phyloP scores from a whole-genome alignment of 2,113 vertebrate genomes.

The Chamaetylas fuelleborni region DNA sequence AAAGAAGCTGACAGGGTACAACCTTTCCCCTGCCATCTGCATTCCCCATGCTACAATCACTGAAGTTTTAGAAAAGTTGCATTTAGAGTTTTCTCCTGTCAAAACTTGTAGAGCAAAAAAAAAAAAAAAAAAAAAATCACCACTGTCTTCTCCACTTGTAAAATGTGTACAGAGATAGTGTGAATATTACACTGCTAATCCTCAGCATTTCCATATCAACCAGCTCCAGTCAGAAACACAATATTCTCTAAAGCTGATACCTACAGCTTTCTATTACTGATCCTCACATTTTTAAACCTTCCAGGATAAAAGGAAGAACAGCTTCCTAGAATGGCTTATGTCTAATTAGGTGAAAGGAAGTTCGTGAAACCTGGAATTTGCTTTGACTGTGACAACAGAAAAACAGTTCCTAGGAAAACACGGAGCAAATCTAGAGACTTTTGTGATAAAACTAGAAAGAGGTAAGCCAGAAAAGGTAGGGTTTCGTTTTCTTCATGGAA shows the following conservation, averaged over 20 bases:
- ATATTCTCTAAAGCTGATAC: not conserved
- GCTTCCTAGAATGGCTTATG: not conserved
- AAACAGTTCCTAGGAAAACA: not conserved
- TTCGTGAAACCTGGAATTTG: not conserved
- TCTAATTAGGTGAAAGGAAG: not conserved
- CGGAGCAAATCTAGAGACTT: not conserved
- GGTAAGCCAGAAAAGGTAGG: not conserved
- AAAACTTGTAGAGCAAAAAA: not conserved
- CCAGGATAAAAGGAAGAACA: not conserved
- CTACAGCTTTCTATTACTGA: not conserved
- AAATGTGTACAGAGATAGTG: not conserved
- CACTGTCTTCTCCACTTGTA: not conserved
- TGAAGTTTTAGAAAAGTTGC: not conserved
- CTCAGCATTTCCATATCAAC: not conserved
- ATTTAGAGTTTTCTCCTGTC: not conserved
- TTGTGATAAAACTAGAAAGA: not conserved
- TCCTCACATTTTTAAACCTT: not conserved
- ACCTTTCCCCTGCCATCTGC: not conserved
- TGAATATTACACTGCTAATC: not conserved
- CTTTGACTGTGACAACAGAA: not conserved
- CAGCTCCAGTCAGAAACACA: not conserved
- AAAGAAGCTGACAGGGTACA: not conserved
- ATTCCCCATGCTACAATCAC: not conserved
- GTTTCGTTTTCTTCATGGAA: not conserved
- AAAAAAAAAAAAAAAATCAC: not conserved